phyloP scores from a whole-genome alignment of 2,888 invertebrate genomes.

The Hirtodrosophila cameraria region DNA sequence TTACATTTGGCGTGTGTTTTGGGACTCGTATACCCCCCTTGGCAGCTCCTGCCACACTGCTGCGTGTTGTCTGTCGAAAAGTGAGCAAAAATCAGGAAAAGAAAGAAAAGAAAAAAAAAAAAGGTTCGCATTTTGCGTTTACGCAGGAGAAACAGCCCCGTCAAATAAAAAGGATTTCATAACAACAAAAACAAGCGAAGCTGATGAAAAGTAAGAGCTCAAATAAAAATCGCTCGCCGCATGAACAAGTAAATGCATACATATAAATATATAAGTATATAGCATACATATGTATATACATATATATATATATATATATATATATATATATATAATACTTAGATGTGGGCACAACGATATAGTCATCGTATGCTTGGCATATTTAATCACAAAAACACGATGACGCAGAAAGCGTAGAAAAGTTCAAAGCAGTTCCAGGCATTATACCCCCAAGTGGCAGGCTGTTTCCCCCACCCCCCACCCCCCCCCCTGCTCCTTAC shows the following conservation, averaged over 20 bases:
- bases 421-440: constrained; percentile 67
- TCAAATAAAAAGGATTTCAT: constrained; percentile 74
- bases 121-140: constrained; percentile 73
- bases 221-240: constrained; percentile 64
- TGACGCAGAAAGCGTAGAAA: constrained; percentile 79
- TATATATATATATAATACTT: constrained; percentile 5
- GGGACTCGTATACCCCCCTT: constrained; percentile 29
- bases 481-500: too few species aligned
- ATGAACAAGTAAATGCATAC: constrained; percentile 51
- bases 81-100: constrained; percentile 50
- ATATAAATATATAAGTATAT: constrained; percentile 2
- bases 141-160: constrained; percentile 72
- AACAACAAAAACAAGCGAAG: constrained; percentile 49
- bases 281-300: constrained; percentile 1
- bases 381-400: constrained; percentile 78
- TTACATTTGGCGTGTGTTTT: constrained; percentile 79
- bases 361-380: constrained; percentile 60
- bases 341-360: constrained; percentile 24
- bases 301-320: constrained; percentile 24
- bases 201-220: constrained; percentile 77
- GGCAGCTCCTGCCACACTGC: constrained; percentile 19
- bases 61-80: constrained; percentile 55
- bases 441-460: constrained; percentile 66
- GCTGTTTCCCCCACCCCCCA: too few species aligned
- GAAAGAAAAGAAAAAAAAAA: constrained; percentile 25